These are phyloP conservation scores for Bathynomus jamesi DNA, from an alignment of 1,140 invertebrate genomes.

Conservation along the genomic window DNA sequence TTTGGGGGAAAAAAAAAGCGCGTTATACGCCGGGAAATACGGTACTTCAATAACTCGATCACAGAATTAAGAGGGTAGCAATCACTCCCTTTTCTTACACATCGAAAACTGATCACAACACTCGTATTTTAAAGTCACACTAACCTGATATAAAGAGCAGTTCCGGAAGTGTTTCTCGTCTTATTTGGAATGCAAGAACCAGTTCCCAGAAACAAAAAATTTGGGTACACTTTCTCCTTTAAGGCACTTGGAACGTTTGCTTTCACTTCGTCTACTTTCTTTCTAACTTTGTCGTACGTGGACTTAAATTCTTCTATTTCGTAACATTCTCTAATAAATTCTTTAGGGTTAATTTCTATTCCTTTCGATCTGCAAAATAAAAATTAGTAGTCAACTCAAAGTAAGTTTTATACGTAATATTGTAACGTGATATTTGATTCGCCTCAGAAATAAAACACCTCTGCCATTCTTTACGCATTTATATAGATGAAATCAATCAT, in stretches of 20 bases:
- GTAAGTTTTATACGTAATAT: not conserved
- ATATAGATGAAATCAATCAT: not conserved
- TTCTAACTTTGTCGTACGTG: constrained; percentile 47
- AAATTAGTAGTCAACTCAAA: not conserved
- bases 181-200: constrained; percentile 88
- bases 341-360: constrained; percentile 52
- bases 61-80: too few species aligned
- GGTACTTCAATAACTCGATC: too few species aligned
- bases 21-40: too few species aligned
- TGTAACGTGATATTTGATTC: too few species aligned
- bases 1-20: too few species aligned
- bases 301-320: constrained; percentile 53
- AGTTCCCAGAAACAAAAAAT: constrained; percentile 82
- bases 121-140: too few species aligned
- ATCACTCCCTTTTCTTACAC: too few species aligned
- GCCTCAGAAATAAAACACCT: too few species aligned
- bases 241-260: constrained; percentile 23
- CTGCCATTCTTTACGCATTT: too few species aligned
- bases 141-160: constrained; percentile 67
- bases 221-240: constrained; percentile 57
- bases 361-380: constrained; percentile 43
- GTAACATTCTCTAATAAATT: constrained; percentile 60
- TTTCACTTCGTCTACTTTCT: constrained; percentile 39
- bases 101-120: too few species aligned
- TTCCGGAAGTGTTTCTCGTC: constrained; percentile 78